A percentile compares a stretch with the other conserved stretches of the same genome.
Evolutionary conservation across 2,113 vertebrate genomes (phyloP).

Genomic region (Erpornis zantholeuca): DNA sequence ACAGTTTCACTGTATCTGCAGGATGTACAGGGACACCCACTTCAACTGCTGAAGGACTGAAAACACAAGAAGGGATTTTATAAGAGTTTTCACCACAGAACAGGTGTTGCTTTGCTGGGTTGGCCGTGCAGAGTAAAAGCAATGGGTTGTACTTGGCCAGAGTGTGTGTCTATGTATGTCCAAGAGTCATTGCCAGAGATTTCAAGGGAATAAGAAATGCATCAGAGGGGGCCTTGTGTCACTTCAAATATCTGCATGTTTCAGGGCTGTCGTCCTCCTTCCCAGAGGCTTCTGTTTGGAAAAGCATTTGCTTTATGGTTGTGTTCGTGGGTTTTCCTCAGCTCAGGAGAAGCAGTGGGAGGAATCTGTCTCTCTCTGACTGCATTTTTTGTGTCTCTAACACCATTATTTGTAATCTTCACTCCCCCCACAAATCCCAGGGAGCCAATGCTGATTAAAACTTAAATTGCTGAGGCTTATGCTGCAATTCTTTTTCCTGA

Average conservation of each 20-base stretch:
- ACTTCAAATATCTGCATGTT: background rate
- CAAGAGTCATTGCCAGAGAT: background rate
- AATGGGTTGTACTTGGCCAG: background rate
- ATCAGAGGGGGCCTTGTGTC: background rate
- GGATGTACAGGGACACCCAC: background rate
- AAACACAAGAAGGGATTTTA: background rate
- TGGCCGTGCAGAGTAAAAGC: background rate
- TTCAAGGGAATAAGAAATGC: background rate
- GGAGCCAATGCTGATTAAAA: background rate
- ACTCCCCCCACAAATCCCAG: background rate
- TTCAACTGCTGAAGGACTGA: background rate
- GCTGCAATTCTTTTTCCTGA: background rate
- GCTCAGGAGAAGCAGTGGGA: background rate
- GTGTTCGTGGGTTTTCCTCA: background rate
- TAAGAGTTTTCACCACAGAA: background rate
- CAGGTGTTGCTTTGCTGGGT: background rate
- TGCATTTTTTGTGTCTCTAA: background rate
- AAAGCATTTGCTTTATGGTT: background rate
- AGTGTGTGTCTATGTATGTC: background rate
- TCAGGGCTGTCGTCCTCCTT: background rate
- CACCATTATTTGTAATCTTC: conserved; percentile 10
- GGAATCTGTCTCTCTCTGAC: background rate
- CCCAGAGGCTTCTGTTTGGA: background rate
- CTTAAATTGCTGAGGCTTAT: background rate
- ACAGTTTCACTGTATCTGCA: background rate